Percentiles rank a stretch among this genome's conserved stretches.
phyloP scores from a whole-genome alignment of 2,797 vertebrate genomes.

The Muscicapa comitata region DNA sequence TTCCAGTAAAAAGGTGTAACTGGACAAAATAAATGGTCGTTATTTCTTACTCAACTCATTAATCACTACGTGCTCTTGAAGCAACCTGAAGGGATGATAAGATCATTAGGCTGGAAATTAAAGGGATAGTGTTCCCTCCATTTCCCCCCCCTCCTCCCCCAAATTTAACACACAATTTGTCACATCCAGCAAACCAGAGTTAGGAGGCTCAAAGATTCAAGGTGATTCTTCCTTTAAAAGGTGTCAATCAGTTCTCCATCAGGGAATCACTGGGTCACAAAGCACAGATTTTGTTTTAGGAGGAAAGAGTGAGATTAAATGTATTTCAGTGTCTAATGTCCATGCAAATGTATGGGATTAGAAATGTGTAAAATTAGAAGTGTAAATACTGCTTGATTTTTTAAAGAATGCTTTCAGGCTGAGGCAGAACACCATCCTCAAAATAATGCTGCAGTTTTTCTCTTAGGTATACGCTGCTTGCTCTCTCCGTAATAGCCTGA shows the following conservation, averaged over 20 bases:
- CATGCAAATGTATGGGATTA: background rate
- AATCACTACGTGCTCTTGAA: background rate
- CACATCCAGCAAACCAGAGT: background rate
- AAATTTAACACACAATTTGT: background rate
- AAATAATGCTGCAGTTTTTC: background rate
- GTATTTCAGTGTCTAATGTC: background rate
- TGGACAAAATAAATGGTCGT: background rate
- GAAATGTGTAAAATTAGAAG: background rate
- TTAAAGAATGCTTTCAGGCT: background rate
- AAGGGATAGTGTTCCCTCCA: background rate
- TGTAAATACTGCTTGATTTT: background rate
- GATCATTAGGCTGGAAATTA: background rate
- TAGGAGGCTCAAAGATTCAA: background rate
- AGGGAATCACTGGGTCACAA: background rate
- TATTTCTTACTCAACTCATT: background rate
- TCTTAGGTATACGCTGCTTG: background rate
- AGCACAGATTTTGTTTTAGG: background rate
- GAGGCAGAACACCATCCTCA: background rate
- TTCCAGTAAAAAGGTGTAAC: background rate
- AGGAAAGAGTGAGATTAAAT: background rate
- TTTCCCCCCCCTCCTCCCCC: fast-evolving
- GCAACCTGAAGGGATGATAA: background rate
- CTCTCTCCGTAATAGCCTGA: background rate
- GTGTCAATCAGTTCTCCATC: background rate
- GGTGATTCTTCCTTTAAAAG: background rate